Evolutionary conservation across 1,140 invertebrate species (phyloP), one percentile per base, ranked within the genome.

Genomic region (Cydia fagiglandana): DNA sequence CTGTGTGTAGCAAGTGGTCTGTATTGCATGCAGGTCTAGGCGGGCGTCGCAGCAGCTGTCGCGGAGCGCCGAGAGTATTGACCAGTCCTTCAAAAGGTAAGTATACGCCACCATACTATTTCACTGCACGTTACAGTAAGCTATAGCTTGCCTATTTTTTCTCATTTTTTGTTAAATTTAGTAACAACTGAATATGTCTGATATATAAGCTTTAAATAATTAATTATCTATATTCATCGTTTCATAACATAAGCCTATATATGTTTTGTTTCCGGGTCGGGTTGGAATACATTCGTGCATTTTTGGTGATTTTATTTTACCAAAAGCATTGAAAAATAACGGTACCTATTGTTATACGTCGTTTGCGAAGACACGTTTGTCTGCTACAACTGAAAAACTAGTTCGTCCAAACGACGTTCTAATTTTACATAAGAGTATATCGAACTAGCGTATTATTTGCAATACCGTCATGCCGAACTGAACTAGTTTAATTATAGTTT

Each of bases 41-140:
- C 95, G 96, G 85, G 96, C 96, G 88, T 96, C 96, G 84, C 96
- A 96, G 94, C 96, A 97, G 93, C 94, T 95, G 82, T 94, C 95
- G 81, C 93, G 94, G 86, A 95, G 94, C 87, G 95, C 94, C 80
- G 94, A 95, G 84, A 93, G 89, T 88, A 93, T 94, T 90, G 92
- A 94, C 78, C 94, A 91, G 80, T 80, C 88, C 5, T 88, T 84
- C 77, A 91, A 91, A 74, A 91, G 91, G 91, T 93, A 91, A 84
- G 56, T 61, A 24, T 24, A 24, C 56, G 17, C 28, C 30, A 66
- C 77, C 78, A 68, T 50, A 38, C 64, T 53, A 78, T 70, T 47
- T 64, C 76, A 41, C 76, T 73, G 76, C 50, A 45, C 56, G 61
- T 64, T 75, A 28, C 64, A 66, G 56, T 64, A 64, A 4, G 20